Base-by-base conservation (phyloP, 1,140 invertebrate species). In the Lucilia cuprina region DNA sequence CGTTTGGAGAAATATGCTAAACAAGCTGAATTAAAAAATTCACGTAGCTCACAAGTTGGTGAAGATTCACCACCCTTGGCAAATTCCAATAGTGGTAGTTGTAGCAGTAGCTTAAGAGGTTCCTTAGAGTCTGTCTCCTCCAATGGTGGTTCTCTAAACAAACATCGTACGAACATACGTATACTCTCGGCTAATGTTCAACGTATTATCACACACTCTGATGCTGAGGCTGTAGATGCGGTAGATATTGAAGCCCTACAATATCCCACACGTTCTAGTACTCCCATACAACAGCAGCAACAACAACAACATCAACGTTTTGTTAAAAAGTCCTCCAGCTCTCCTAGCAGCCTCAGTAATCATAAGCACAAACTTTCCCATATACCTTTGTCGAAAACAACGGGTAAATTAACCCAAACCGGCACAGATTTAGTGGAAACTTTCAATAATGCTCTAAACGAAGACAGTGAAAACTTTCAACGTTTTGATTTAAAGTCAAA, bases 101-200 rank as follows among this genome's bases (percentile, higher is more conserved):
- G 82, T 35, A 85, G 83, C 35, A 80, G 77, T 47, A 85, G 74
- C 47, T 25, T 84, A 47, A 82, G 60, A 50, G 77, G 77, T 12
- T 80, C 77, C 47, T 41, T 80, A 25, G 77, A 84, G 14, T 70
- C 75, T 9, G 30, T 77, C 2, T 60, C 30, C 17, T 84, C 50
- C 8, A 83, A 55, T 10, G 83, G 65, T 25, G 83, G 82, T n/a
- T 65, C 84, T 19, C 13, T 80, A 35, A 74, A 30, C 19, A 84
- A 75, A 74, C 88, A 88, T 75, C 88, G 90, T 84, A 87, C 86
- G 84, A 89, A 91, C 35, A 91, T 91, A 35, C 87, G 88, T 55
- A 85, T 88, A 74, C 85, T 91, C 13, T 91, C 90, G n/a, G 86
- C 90, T 8, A 91, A 91, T 83, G 90, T 91, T 13, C 90, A 91